Conservation (phyloP, 1,140 invertebrate genomes). For the Bombus turneri region DNA sequence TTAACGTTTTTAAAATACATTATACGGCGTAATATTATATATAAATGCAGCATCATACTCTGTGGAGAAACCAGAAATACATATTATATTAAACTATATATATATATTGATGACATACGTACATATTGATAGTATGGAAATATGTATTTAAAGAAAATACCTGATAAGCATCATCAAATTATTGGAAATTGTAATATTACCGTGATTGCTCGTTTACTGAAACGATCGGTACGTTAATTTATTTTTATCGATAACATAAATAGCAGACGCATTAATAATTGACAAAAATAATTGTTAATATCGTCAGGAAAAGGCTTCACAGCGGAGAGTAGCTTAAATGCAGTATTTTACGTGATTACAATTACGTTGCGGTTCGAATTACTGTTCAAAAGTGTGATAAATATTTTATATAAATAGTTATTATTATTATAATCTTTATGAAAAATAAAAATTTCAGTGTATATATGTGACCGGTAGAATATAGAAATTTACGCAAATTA, state of each 20-base stretch:
- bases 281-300: constrained; percentile 18
- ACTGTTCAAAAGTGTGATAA: neutral
- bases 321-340: neutral
- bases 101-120: no score
- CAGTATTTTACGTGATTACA: neutral
- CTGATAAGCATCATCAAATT: neutral
- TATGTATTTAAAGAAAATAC: neutral
- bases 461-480: no score
- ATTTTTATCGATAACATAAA: neutral
- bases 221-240: neutral
- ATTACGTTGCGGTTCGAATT: neutral
- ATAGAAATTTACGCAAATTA: no score
- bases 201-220: neutral
- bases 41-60: neutral
- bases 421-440: neutral
- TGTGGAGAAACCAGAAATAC: neutral
- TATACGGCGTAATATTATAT: neutral
- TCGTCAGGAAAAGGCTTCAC: neutral
- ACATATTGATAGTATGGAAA: neutral
- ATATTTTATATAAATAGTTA: neutral
- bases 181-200: neutral
- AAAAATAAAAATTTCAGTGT: neutral
- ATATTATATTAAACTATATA: no score
- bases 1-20: neutral
- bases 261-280: neutral